A percentile compares a stretch with the other conserved stretches of the same genome.
These are phyloP conservation scores for Dryas iulia DNA, from an alignment of 1,140 invertebrate genomes.

Conservation along the genomic window DNA sequence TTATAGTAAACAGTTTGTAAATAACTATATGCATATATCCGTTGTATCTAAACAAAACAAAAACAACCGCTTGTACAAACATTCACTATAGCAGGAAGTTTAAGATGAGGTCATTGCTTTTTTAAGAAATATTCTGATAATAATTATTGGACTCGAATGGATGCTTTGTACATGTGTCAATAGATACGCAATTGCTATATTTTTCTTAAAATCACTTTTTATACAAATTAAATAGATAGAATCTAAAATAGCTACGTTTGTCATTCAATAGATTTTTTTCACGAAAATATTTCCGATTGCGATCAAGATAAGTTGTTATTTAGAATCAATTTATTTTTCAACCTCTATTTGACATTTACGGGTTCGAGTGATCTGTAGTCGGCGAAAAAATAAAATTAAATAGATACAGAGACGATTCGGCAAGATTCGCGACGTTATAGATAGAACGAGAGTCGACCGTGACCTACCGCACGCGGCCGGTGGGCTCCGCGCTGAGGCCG, in stretches of 20 bases:
- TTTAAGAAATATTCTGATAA: constrained; percentile 11
- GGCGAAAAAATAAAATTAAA: constrained; percentile 12
- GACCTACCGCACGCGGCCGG: constrained; percentile 56
- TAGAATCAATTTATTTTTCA: constrained; percentile 29
- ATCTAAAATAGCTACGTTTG: background rate
- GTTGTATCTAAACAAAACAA: background rate
- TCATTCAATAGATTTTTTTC: background rate
- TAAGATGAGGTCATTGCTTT: constrained; percentile 14
- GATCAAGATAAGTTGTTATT: background rate
- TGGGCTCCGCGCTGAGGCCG: constrained; percentile 29
- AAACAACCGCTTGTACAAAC: too few species aligned
- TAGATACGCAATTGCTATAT: too few species aligned
- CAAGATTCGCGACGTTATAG: constrained; percentile 27
- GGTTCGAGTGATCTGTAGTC: constrained; percentile 9
- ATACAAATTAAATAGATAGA: background rate
- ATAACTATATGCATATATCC: background rate
- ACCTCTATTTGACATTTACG: constrained; percentile 33
- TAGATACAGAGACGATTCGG: constrained; percentile 6
- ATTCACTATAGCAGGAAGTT: background rate
- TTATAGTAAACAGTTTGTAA: background rate
- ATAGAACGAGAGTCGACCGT: constrained; percentile 45
- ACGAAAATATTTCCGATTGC: constrained; percentile 2
- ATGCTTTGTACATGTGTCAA: background rate
- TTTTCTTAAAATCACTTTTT: too few species aligned
- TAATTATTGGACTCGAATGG: background rate